Percentiles rank a stretch among this genome's conserved stretches.
phyloP scores from a whole-genome alignment of 2,113 vertebrate genomes.

The Anguilla rostrata region DNA sequence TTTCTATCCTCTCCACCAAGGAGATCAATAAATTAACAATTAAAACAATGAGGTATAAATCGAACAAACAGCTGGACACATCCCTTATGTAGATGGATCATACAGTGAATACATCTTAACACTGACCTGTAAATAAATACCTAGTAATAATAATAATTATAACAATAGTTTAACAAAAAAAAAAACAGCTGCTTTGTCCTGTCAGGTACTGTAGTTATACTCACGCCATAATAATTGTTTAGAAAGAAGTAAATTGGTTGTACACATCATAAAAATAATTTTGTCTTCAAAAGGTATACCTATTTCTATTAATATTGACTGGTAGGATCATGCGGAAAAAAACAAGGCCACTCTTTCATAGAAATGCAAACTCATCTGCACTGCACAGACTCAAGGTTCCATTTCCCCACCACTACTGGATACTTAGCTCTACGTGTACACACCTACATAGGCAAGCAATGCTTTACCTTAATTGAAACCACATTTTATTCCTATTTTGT shows the following conservation, averaged over 20 bases:
- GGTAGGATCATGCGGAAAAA: slow-evolving; percentile 6
- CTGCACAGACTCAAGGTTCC: neutral
- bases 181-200: neutral
- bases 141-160: neutral
- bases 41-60: slow-evolving; percentile 9
- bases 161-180: neutral
- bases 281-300: neutral
- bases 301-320: slow-evolving; percentile 13
- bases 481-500: neutral
- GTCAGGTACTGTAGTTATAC: neutral
- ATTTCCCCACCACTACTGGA: neutral
- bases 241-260: slow-evolving; percentile 18
- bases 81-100: neutral
- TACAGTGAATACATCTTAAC: neutral
- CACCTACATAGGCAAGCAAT: slow-evolving; percentile 1
- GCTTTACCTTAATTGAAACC: neutral
- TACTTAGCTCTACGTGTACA: neutral
- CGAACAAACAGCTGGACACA: neutral
- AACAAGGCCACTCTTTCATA: slow-evolving; percentile 21
- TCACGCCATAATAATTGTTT: neutral
- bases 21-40: neutral
- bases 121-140: neutral
- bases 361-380: slow-evolving; percentile 9
- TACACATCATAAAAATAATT: slow-evolving; percentile 17
- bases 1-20: neutral